Conservation (phyloP, 2,797 vertebrate species). For the Lacerta agilis region DNA sequence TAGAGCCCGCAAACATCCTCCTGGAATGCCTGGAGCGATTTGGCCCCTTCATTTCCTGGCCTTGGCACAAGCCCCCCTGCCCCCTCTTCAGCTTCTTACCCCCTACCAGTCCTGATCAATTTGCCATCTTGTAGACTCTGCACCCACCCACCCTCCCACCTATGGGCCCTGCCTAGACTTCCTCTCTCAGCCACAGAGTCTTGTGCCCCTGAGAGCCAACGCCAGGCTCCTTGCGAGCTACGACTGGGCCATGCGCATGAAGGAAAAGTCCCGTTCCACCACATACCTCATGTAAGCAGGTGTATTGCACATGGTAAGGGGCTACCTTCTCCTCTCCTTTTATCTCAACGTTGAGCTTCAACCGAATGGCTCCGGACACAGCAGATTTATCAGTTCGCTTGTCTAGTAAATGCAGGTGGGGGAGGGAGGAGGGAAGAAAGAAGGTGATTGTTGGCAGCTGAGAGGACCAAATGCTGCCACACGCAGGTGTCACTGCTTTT, state of each 20-base stretch:
- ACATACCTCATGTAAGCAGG: conserved; percentile 95
- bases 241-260: background rate
- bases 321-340: conserved; percentile 97
- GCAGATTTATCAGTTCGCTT: conserved; percentile 98
- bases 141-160: too few species aligned
- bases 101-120: too few species aligned
- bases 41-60: background rate
- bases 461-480: background rate
- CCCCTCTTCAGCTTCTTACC: too few species aligned
- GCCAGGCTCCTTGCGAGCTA: background rate
- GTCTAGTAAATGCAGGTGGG: conserved; percentile 76
- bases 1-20: background rate
- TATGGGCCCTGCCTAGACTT: too few species aligned
- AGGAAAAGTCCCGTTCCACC: background rate
- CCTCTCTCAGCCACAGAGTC: background rate
- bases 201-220: too few species aligned
- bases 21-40: background rate
- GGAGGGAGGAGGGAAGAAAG: conserved; percentile 1
- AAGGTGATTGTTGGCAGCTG: background rate
- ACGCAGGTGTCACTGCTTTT: background rate
- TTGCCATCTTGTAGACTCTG: too few species aligned
- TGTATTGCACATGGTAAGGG: conserved; percentile 95
- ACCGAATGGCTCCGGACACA: conserved; percentile 93
- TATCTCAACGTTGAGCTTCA: conserved; percentile 98
- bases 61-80: background rate